Percentiles rank a stretch among this genome's conserved stretches.
These are phyloP conservation scores for Telmatochromis sp. DNA, from an alignment of 2,113 vertebrate species.

Conservation along the genomic window DNA sequence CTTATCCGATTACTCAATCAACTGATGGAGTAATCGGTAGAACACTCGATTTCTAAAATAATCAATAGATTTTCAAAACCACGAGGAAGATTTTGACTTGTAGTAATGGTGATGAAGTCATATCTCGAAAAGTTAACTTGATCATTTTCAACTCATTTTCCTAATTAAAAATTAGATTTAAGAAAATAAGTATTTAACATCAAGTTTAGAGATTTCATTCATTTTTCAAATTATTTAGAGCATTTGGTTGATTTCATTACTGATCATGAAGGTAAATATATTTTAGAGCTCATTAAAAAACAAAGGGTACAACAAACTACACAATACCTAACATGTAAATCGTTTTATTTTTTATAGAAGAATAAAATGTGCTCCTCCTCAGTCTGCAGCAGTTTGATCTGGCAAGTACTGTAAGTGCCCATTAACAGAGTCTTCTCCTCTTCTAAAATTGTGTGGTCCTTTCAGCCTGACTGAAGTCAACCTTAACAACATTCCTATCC, in stretches of 20 bases:
- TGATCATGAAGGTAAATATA: background rate
- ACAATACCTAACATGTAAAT: background rate
- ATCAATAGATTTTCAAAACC: background rate
- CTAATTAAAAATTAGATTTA: background rate
- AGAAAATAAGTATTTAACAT: background rate
- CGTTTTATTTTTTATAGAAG: background rate
- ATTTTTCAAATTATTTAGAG: background rate
- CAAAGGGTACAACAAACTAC: background rate
- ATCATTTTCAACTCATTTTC: background rate
- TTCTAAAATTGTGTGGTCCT: background rate
- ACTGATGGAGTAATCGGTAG: background rate
- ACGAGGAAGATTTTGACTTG: background rate
- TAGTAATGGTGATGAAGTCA: background rate
- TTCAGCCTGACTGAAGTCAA: constrained; percentile 81
- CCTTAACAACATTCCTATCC: constrained; percentile 92
- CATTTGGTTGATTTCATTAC: background rate
- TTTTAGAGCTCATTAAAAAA: background rate
- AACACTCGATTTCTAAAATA: background rate
- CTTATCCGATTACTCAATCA: background rate
- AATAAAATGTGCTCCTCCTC: background rate
- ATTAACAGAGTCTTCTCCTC: background rate
- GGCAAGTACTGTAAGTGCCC: background rate
- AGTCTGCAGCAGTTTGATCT: background rate
- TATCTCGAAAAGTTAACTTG: background rate
- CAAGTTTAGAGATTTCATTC: background rate